Evolutionary conservation across 2,888 invertebrate genomes (phyloP).

Genomic region (Tipula lateralis): DNA sequence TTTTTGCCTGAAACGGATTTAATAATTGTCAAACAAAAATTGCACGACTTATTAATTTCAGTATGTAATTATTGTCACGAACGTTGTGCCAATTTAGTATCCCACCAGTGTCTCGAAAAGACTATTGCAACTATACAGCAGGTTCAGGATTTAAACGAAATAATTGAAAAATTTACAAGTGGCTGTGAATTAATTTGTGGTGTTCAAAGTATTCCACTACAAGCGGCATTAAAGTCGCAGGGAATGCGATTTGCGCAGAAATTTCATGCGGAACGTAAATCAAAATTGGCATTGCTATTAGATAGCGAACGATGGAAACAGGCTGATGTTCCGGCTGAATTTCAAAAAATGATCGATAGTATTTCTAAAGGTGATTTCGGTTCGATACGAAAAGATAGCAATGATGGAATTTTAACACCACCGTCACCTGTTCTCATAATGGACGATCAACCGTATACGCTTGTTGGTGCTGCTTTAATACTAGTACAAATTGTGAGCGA

Average conservation of each 20-base stretch:
- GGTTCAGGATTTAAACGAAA: slow-evolving; percentile 67
- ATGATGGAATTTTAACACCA: slow-evolving; percentile 42
- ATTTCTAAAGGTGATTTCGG: slow-evolving; percentile 53
- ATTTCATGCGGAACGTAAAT: slow-evolving; percentile 84
- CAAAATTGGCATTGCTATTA: slow-evolving; percentile 74
- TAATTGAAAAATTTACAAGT: slow-evolving; percentile 73
- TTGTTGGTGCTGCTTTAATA: slow-evolving; percentile 78
- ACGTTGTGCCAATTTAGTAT: slow-evolving; percentile 81
- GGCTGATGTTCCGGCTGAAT: slow-evolving; percentile 83
- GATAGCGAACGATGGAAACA: slow-evolving; percentile 93
- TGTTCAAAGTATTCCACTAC: slow-evolving; percentile 69
- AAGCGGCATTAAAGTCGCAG: slow-evolving; percentile 78
- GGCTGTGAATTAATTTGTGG: slow-evolving; percentile 72
- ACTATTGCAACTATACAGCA: slow-evolving; percentile 67
- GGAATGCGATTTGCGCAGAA: slow-evolving; percentile 85
- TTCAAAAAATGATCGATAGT: slow-evolving; percentile 77
- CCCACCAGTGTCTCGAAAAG: slow-evolving; percentile 68
- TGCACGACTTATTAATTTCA: slow-evolving; percentile 72
- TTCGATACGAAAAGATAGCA: slow-evolving; percentile 39
- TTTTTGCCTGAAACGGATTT: slow-evolving; percentile 68
- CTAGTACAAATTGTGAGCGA: slow-evolving; percentile 86
- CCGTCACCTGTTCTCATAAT: slow-evolving; percentile 58
- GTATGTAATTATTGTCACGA: slow-evolving; percentile 91
- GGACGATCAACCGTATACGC: slow-evolving; percentile 67
- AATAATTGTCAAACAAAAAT: slow-evolving; percentile 60